These are phyloP conservation scores for Temnothorax rugatulus DNA, from an alignment of 2,888 invertebrate species.

Conservation along the genomic window DNA sequence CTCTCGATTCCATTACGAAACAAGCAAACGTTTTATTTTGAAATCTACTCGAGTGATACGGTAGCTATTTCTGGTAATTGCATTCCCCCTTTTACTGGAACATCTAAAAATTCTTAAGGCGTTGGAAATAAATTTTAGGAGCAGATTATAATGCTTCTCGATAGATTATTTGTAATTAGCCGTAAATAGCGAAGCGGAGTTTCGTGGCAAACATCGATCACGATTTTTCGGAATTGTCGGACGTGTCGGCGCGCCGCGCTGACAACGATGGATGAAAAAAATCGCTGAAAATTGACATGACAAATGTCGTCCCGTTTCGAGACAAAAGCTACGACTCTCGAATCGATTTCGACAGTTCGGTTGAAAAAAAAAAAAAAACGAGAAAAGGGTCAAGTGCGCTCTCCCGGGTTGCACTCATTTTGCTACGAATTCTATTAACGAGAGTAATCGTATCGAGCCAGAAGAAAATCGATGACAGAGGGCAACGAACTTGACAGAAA, in stretches of 20 bases:
- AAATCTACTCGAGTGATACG: not conserved
- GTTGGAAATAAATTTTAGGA: not conserved
- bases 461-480: constrained; percentile 74
- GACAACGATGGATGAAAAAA: constrained; percentile 20
- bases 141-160: not conserved
- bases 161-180: not conserved
- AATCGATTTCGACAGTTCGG: constrained; percentile 22
- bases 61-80: not conserved
- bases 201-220: not conserved
- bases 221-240: not conserved
- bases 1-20: constrained; percentile 29
- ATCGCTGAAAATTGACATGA: constrained; percentile 15
- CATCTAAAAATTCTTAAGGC: not conserved
- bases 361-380: not conserved
- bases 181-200: not conserved
- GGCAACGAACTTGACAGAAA: constrained; percentile 74
- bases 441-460: constrained; percentile 62
- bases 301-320: constrained; percentile 46
- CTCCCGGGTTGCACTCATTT: not conserved
- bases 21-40: constrained; percentile 7
- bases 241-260: not conserved
- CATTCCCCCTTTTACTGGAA: not conserved
- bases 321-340: constrained; percentile 42
- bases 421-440: constrained; percentile 59
- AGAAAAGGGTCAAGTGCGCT: not conserved